phyloP scores from a whole-genome alignment of 1,140 invertebrate genomes.

The Oreohelix idahoensis region DNA sequence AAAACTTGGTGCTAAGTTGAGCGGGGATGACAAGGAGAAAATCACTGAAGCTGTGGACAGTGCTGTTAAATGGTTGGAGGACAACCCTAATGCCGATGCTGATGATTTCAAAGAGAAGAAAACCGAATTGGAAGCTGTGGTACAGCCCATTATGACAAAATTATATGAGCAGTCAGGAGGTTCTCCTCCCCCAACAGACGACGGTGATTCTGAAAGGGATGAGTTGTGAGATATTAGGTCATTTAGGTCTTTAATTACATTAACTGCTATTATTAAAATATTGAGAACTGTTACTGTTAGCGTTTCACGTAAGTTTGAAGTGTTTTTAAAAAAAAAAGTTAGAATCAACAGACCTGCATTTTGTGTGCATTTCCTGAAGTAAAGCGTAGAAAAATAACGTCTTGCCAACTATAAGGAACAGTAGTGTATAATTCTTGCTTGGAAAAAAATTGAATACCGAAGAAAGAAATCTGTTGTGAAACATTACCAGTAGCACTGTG shows the following conservation, averaged over 20 bases:
- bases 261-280: not conserved
- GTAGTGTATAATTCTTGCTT: no score
- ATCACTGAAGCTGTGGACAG: slow-evolving; percentile 96
- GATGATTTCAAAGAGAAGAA: slow-evolving; percentile 97
- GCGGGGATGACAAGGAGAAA: slow-evolving; percentile 93
- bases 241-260: not conserved
- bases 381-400: no score
- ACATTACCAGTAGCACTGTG: no score
- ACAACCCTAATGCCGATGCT: slow-evolving; percentile 93
- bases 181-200: slow-evolving; percentile 51
- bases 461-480: no score
- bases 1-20: slow-evolving; percentile 89
- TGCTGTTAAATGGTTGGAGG: slow-evolving; percentile 98
- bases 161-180: slow-evolving; percentile 88
- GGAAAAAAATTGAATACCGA: no score
- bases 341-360: no score
- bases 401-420: no score
- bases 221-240: not conserved
- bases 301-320: not conserved
- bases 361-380: no score
- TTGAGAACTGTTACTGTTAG: not conserved
- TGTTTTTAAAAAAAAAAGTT: no score
- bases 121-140: slow-evolving; percentile 95
- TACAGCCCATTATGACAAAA: slow-evolving; percentile 98
- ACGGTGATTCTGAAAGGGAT: slow-evolving; percentile 7